phyloP scores from a whole-genome alignment of 2,797 vertebrate genomes.

The Myripristis murdjan region DNA sequence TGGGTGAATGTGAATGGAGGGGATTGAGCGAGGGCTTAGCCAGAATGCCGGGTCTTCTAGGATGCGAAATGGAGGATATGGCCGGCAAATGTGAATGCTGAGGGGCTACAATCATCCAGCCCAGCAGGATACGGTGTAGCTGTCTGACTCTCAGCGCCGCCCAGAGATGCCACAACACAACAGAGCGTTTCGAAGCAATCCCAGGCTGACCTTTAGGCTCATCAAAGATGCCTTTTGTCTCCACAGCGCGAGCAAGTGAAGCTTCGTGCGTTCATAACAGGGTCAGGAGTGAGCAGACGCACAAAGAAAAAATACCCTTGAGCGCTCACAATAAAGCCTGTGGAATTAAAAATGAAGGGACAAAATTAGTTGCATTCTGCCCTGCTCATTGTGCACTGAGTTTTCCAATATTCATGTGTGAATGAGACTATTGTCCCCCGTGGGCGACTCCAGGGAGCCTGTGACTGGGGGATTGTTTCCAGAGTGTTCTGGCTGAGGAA shows the following conservation, averaged over 20 bases:
- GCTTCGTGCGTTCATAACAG: constrained; percentile 17
- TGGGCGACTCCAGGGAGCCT: background rate
- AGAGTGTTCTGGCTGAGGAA: background rate
- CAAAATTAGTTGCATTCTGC: background rate
- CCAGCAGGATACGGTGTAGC: constrained; percentile 66
- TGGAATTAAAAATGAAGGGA: background rate
- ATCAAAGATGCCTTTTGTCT: constrained; percentile 60
- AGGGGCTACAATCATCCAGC: constrained; percentile 65
- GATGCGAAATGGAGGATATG: constrained; percentile 58
- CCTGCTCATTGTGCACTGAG: background rate
- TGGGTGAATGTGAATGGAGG: constrained; percentile 49
- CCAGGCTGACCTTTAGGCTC: constrained; percentile 60
- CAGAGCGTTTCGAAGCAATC: constrained; percentile 38
- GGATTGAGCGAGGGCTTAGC: constrained; percentile 49
- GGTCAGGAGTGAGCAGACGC: constrained; percentile 13
- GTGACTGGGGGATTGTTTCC: background rate
- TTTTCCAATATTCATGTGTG: background rate
- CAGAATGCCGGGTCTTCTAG: constrained; percentile 43
- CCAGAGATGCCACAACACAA: constrained; percentile 36
- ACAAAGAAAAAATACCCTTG: constrained; percentile 25
- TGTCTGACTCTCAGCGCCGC: constrained; percentile 34
- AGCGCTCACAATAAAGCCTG: constrained; percentile 2
- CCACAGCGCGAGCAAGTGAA: constrained; percentile 9
- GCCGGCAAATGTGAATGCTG: constrained; percentile 41
- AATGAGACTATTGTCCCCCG: constrained; percentile 14